A percentile compares a stretch with the other conserved stretches of the same genome.
Conservation (phyloP, 2,888 invertebrate species). For the Pharmacophagus antenor region DNA sequence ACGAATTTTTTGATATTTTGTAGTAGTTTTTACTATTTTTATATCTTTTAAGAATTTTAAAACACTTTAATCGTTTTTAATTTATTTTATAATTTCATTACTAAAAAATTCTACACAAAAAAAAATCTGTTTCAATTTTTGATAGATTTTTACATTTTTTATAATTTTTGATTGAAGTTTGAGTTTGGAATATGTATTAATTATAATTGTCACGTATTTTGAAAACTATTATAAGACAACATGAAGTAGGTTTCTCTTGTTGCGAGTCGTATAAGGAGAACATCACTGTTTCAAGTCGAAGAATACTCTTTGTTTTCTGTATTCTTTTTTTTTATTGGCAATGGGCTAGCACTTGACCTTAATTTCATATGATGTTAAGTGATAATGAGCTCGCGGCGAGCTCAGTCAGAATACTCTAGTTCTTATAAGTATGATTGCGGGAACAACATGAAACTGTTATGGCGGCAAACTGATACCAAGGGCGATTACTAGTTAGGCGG, state of each 20-base stretch:
- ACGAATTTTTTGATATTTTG: slow-evolving; percentile 9
- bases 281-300: too few relatives aligned
- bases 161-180: not conserved
- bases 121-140: slow-evolving; percentile 2
- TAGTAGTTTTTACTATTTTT: slow-evolving; percentile 35
- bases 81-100: slow-evolving; percentile 19
- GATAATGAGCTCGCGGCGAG: too few relatives aligned
- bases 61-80: slow-evolving; percentile 29
- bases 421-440: too few relatives aligned
- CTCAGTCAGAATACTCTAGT: too few relatives aligned
- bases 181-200: not conserved
- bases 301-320: too few relatives aligned
- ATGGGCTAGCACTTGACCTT: too few relatives aligned
- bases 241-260: not conserved
- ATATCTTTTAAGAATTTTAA: slow-evolving; percentile 22
- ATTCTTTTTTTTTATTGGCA: too few relatives aligned
- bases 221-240: not conserved
- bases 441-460: too few relatives aligned
- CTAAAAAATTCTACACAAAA: slow-evolving; percentile 6
- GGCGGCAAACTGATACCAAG: too few relatives aligned
- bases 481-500: too few relatives aligned
- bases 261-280: not conserved
- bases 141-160: slow-evolving; percentile 6
- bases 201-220: not conserved
- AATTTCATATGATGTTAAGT: too few relatives aligned